Base-by-base conservation (phyloP, 2,113 vertebrate species). In the Entomyzon cyanotis region DNA sequence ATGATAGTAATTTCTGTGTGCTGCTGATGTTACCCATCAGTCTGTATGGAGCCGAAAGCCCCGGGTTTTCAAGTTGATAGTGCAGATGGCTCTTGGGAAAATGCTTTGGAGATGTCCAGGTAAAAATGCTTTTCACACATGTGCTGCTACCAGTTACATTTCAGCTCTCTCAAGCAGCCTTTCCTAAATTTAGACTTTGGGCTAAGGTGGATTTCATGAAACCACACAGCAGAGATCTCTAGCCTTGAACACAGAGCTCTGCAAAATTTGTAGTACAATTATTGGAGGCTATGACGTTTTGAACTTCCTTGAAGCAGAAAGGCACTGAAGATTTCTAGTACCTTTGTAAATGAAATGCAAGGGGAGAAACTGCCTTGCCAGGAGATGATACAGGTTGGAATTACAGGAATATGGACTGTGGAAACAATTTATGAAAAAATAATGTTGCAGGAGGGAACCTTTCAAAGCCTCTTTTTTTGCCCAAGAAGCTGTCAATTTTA, bases 51-150 rank as follows among this genome's bases (percentile, higher is more conserved):
- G 15, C 8, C 53, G 53, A 60, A 75, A 13, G 4, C 27, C 22
- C 10, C 55, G 10, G n/a, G 30, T 88, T 86, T 92, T 77, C 31
- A 46, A 58, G 25, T 7, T 86, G n/a, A 19, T 41, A 14, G 15
- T 27, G 9, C 67, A 92, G 37, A 15, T 80, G 11, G 31, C 41
- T 71, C 18, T 85, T 68, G 46, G 59, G 63, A 37, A 69, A 55
- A 42, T 18, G 22, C 60, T 82, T 49, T 90, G 53, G 25, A 79
- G 37, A n/a, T 75, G 15, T 69, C 58, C 31, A 52, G 21, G 27
- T 64, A 49, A 85, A 94, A 91, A 85, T 88, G 55, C 63, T 96
- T 84, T 92, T 92, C 59, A 65, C 58, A 62, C 28, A 2, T 79
- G 41, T 65, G 30, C 67, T 70, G 44, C 75, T 91, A 52, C 35